Conservation (phyloP, 1,140 invertebrate species). For the Thalassaphorura encarpata region DNA sequence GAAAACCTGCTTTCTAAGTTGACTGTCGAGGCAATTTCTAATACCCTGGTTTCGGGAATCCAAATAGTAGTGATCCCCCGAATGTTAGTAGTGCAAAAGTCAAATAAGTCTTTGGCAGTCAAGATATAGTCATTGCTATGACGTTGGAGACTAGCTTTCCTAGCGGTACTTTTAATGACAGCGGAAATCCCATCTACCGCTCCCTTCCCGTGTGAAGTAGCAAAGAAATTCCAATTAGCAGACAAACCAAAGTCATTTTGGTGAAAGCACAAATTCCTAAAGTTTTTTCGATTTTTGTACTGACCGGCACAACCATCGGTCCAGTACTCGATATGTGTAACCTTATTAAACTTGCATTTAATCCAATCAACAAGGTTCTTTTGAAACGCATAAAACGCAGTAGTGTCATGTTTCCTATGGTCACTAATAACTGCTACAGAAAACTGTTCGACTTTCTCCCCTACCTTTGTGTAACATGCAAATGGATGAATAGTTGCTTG, state of each 20-base stretch:
- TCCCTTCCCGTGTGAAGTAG: slow-evolving; percentile 35
- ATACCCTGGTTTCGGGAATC: too few species aligned
- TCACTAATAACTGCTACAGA: too few species aligned
- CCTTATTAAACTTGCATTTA: not conserved
- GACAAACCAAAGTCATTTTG: slow-evolving; percentile 24
- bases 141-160: too few species aligned
- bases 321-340: slow-evolving; percentile 8
- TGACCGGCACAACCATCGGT: slow-evolving; percentile 17
- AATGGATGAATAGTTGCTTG: slow-evolving; percentile 33
- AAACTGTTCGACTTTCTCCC: not conserved
- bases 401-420: slow-evolving; percentile 1
- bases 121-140: too few species aligned
- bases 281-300: slow-evolving; percentile 22
- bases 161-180: slow-evolving; percentile 9
- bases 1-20: too few species aligned
- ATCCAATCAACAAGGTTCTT: not conserved
- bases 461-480: slow-evolving; percentile 9
- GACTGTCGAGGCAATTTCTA: too few species aligned
- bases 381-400: slow-evolving; percentile 4
- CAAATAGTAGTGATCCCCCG: too few species aligned
- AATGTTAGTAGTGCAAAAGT: too few species aligned
- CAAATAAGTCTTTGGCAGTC: too few species aligned
- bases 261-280: slow-evolving; percentile 10
- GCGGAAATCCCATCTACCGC: slow-evolving; percentile 33
- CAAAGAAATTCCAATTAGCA: slow-evolving; percentile 35